Percentiles rank a stretch among this genome's conserved stretches.
Evolutionary conservation across 2,113 vertebrate genomes (phyloP).

Genomic region (Varanus komodoensis): DNA sequence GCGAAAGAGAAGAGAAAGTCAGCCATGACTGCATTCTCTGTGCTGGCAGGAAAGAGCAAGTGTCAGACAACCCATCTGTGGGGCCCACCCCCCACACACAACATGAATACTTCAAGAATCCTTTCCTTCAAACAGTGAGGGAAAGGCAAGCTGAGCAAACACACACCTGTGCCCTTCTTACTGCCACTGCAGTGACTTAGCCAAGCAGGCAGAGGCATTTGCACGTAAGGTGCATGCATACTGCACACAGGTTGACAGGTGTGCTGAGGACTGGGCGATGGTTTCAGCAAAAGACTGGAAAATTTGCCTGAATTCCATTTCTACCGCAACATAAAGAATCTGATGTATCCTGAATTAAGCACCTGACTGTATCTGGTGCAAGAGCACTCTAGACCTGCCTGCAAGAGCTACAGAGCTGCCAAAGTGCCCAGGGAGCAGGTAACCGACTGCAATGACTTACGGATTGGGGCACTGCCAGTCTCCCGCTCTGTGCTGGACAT

Average conservation of each 20-base stretch:
- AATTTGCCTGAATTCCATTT: neutral
- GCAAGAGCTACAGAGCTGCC: too few relatives aligned
- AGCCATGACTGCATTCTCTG: neutral
- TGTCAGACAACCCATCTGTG: too few relatives aligned
- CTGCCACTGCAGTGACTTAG: neutral
- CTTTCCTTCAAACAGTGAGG: neutral
- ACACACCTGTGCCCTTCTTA: neutral
- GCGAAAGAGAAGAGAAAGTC: neutral
- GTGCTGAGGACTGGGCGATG: neutral
- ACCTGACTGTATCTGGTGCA: neutral
- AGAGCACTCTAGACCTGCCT: neutral
- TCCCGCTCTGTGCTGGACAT: slow-evolving; percentile 94
- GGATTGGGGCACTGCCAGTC: slow-evolving; percentile 99
- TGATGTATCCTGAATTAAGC: neutral
- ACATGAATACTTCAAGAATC: neutral
- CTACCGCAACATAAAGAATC: neutral
- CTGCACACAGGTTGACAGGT: too few relatives aligned
- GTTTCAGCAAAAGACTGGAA: neutral
- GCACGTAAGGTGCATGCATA: too few relatives aligned
- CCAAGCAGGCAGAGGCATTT: neutral
- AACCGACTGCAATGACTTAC: slow-evolving; percentile 67
- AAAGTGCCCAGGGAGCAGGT: rapidly evolving
- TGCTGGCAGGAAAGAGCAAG: too few relatives aligned
- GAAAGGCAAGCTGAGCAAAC: neutral
- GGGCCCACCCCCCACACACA: too few relatives aligned